phyloP scores from a whole-genome alignment of 2,888 invertebrate species.

The Odontocolon sp. region DNA sequence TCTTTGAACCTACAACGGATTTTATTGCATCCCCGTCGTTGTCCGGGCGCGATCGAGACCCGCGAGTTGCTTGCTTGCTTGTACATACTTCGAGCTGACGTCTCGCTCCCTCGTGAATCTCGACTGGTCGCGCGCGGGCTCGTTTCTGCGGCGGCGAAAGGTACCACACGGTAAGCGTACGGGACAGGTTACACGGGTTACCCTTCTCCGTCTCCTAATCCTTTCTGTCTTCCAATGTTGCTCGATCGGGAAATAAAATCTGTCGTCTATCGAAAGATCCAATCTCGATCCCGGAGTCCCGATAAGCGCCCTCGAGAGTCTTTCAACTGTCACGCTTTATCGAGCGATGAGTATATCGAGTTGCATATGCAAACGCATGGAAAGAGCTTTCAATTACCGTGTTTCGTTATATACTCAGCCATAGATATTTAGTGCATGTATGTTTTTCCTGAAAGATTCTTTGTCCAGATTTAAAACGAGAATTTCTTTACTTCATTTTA shows the following conservation, averaged over 20 bases:
- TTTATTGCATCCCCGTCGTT: constrained; percentile 62
- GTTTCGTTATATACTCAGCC: neutral
- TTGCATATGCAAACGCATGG: neutral
- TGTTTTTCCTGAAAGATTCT: too few relatives aligned
- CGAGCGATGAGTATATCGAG: constrained; percentile 34
- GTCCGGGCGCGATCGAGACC: constrained; percentile 19
- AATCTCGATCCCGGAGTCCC: constrained; percentile 54
- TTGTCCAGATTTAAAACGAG: too few relatives aligned
- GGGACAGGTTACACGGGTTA: constrained; percentile 63
- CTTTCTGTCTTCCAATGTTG: constrained; percentile 12
- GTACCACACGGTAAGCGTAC: constrained; percentile 27
- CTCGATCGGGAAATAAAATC: constrained; percentile 55
- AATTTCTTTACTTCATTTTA: too few relatives aligned
- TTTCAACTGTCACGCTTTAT: constrained; percentile 39
- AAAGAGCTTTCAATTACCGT: neutral
- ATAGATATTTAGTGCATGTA: neutral
- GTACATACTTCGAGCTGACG: constrained; percentile 12
- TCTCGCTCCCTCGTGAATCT: constrained; percentile 39
- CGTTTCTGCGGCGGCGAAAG: neutral
- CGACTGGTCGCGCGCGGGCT: constrained; percentile 3
- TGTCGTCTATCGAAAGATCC: constrained; percentile 60
- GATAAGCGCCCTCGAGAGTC: constrained; percentile 44
- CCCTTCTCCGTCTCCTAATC: constrained; percentile 44
- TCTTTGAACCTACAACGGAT: constrained; percentile 61
- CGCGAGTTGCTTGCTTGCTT: constrained; percentile 12